Conservation (phyloP, 2,113 vertebrate species). For the Pipra filicauda region DNA sequence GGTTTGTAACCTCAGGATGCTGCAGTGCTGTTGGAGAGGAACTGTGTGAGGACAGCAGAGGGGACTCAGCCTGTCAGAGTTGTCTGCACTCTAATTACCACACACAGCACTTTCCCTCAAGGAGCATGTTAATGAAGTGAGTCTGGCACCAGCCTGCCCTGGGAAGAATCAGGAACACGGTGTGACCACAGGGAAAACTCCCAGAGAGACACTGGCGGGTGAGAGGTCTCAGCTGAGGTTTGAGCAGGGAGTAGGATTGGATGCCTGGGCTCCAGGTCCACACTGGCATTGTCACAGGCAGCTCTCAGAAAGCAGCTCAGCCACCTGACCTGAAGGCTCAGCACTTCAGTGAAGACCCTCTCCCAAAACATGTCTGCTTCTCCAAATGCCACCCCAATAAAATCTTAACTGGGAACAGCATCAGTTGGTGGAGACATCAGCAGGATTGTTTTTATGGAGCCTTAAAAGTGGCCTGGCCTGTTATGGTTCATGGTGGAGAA, state of each 20-base stretch:
- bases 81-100: not conserved
- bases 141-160: not conserved
- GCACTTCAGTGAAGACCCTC: not conserved
- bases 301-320: not conserved
- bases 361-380: not conserved
- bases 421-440: not conserved
- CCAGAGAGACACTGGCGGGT: rapidly evolving
- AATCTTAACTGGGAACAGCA: not conserved
- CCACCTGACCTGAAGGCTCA: not conserved
- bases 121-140: not conserved
- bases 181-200: rapidly evolving
- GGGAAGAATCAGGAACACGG: not conserved
- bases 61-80: not conserved
- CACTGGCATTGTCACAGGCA: rapidly evolving
- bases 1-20: not conserved
- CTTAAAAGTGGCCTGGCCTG: not conserved
- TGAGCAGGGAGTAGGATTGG: not conserved
- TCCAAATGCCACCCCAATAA: rapidly evolving
- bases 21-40: not conserved
- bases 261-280: not conserved
- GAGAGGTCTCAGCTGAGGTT: not conserved
- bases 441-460: not conserved
- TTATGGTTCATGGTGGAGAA: not conserved
- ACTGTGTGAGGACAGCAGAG: not conserved
- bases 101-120: not conserved